These are phyloP conservation scores for Hippocampus zosterae DNA, from an alignment of 2,113 vertebrate species.

Conservation along the genomic window DNA sequence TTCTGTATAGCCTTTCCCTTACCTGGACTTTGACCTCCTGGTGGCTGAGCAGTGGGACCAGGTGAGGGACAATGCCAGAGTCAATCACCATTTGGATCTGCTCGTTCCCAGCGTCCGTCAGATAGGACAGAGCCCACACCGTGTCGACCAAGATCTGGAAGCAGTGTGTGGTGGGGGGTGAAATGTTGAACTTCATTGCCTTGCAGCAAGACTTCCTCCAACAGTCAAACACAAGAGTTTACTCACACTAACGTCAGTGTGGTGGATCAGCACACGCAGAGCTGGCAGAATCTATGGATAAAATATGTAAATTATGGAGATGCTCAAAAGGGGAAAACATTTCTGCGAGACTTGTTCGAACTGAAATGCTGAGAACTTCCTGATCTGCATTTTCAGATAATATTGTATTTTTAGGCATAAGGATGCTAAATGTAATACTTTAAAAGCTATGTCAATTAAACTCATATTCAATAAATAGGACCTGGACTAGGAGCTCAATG, in stretches of 20 bases:
- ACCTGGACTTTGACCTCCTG: slow-evolving; percentile 99
- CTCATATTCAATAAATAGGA: no score
- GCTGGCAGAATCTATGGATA: slow-evolving; percentile 88
- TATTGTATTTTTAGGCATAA: no score
- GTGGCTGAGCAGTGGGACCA: slow-evolving; percentile 97
- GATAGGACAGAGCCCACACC: slow-evolving; percentile 97
- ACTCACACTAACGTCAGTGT: slow-evolving; percentile 99
- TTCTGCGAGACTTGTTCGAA: neutral
- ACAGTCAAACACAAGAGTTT: slow-evolving; percentile 7
- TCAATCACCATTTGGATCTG: slow-evolving; percentile 99
- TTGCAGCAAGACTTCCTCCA: neutral
- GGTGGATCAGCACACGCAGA: slow-evolving; percentile 94
- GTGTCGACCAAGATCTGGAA: slow-evolving; percentile 95
- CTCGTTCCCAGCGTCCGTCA: slow-evolving; percentile 97
- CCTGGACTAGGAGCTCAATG: no score
- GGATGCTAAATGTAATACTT: neutral
- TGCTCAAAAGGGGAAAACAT: slow-evolving; percentile 13
- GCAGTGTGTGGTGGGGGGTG: neutral
- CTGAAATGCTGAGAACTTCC: neutral
- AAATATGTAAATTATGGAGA: slow-evolving; percentile 11
- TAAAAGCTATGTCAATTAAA: neutral
- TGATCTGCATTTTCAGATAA: neutral
- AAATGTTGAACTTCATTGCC: neutral
- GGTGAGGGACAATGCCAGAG: slow-evolving; percentile 91
- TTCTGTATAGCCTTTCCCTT: slow-evolving; percentile 24